Evolutionary conservation across 35 echinoderm and acorn worm species (phyloP), one percentile per base, ranked within the genome.

Genomic region (Diadema setosum): DNA sequence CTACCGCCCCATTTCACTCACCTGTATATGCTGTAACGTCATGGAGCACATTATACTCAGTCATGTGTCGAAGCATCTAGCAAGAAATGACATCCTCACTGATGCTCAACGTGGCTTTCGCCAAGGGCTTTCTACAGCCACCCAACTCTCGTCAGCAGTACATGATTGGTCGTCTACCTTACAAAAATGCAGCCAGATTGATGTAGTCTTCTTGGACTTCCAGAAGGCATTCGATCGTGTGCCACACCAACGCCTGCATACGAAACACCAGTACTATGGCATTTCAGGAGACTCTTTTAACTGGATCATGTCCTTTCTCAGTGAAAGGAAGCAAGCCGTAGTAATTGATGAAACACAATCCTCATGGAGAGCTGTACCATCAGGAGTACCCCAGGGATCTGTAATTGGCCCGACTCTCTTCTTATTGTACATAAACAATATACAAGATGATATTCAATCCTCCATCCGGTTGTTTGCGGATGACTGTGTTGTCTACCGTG

Each of bases 11-110:
- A 70, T 86, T 43, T 69, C 58, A 21, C 34, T 86, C 50, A 86
- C 84, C n/a, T 69, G 84, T 31, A 59, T 86, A 14, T 69, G 2
- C n/a, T 65, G 58, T n/a, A 86, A 86, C 26, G 36, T 86, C 5
- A 86, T 86, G 84, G 84, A 86, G 26, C 84, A 86, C 32, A 57
- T 86, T 9, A 44, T 86, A 9, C 60, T 86, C 0, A 69, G 58
- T 86, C 84, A 86, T 31, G 29, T 70, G 4, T 3, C 84, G 3
- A 84, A 84, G 32, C 82, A 84, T 34, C 82, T 84, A 11, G 45
- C 16, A 12, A 49, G 24, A 3, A 58, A 84, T 61, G 43, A 86
- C 18, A 86, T 86, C 29, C 0, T 86, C 6, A 69, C 39, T 43
- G 81, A 83, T 33, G 57, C 32, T 21, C 84, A 86, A 46, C 84